Evolutionary conservation across 2,888 invertebrate species (phyloP), one percentile per base, ranked within the genome.

Genomic region (Dexiosoma caninum): DNA sequence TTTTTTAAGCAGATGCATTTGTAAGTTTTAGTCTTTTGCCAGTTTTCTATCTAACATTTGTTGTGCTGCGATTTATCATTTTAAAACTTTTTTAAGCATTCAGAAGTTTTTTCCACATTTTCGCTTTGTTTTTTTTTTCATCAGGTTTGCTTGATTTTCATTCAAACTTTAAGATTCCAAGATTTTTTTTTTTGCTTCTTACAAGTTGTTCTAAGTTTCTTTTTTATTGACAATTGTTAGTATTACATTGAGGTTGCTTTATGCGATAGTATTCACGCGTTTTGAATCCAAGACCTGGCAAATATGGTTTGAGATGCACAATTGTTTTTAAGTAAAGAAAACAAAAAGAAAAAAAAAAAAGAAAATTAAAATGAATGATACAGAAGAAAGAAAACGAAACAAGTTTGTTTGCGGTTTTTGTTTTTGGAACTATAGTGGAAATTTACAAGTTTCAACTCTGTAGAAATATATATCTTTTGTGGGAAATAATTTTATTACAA

Each of bases 31-130:
- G 77, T 72, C 77, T 77, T 81, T 71, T 77, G 77, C 81, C 67
- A 67, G 67, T 69, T 66, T 62, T 77, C 35, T 57, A 77, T 72
- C 70, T 51, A 77, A 69, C 67, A 64, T 77, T 81, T 81, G 77
- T 57, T 77, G 62, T 81, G 57, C 77, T 72, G 77, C 76, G 81
- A 81, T 81, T 81, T 81, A 81, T 81, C 81, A 77, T 81, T 49
- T 67, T 55, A 57, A 42, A 81, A 77, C 62, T 81, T 77, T 76
- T 70, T 71, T 23, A 30, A 44, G 16, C 32, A 49, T 70, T 57
- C n/a, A 19, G 30, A 35, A 37, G 2, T 55, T 35, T 55, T 21
- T 23, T 27, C 10, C 32, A 59, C 21, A 19, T 64, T 62, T 57
- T 10, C 32, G 19, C 19, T 60, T n/a, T n/a, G 30, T 51, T 16